Evolutionary conservation across 2,797 vertebrate genomes (phyloP), one percentile per base, ranked within the genome.

Genomic region (Labeo calbasu): DNA sequence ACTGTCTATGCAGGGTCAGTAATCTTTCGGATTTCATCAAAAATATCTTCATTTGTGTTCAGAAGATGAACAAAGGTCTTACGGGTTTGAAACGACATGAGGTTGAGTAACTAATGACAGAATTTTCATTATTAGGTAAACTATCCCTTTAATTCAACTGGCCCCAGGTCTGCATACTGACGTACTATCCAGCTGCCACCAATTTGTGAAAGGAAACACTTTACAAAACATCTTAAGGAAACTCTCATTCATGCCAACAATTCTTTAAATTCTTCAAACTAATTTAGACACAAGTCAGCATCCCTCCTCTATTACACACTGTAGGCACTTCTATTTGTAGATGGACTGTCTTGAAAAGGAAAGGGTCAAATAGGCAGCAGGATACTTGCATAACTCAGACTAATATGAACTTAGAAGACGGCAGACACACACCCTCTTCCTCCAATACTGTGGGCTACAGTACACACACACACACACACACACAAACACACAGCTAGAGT

Each of bases 401-500:
- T 68, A 63, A 55, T 51, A 46, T 57, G 46, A 50, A 81, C 19
- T 50, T 4, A 28, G 25, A 46, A 55, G 17, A 46, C 36, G n/a
- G 61, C 43, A 65, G 40, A 66, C 36, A 79, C 36, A 79, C 75
- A 43, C 63, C 28, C 48, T 76, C 55, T 51, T 84, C 80, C 81
- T 82, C 28, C 59, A 55, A 82, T 61, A 76, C 43, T 61, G 50
- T 51, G n/a, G 68, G 19, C 17, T 57, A 75, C 32, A n/a, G n/a
- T 23, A 82, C 59, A 79, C 40, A 43, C 23, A 25, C 72, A 57
- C 21, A 70, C 79, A 77, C 55, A 25, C 79, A 78, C 50, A 73
- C 57, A 77, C 81, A 59, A 21, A 51, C 71, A 68, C 79, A 75
- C 21, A 87, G 89, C 87, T 86, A 87, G 88, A 89, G 90, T 91